These are phyloP conservation scores for Australoheros scitulus DNA, from an alignment of 2,113 vertebrate genomes.

Conservation along the genomic window DNA sequence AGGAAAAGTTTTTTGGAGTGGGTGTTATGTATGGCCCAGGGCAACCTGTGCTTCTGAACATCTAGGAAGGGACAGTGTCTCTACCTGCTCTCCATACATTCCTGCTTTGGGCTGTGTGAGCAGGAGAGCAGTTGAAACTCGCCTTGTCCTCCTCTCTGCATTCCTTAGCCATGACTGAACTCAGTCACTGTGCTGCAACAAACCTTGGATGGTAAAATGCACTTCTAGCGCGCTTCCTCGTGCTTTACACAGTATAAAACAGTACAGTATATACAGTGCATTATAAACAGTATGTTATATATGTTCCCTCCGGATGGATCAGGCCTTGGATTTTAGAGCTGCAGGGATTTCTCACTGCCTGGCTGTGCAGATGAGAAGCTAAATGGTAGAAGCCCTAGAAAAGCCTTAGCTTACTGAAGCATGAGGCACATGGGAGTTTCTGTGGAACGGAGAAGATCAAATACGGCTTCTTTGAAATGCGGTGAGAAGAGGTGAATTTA, in stretches of 20 bases:
- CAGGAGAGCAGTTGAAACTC: slow-evolving; percentile 71
- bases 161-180: slow-evolving; percentile 69
- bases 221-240: slow-evolving; percentile 38
- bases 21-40: slow-evolving; percentile 15
- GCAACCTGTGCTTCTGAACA: background rate
- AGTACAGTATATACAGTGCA: background rate
- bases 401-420: slow-evolving; percentile 39
- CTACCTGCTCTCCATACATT: slow-evolving; percentile 68
- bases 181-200: slow-evolving; percentile 46
- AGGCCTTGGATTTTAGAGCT: slow-evolving; percentile 20
- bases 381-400: slow-evolving; percentile 39
- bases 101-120: slow-evolving; percentile 57
- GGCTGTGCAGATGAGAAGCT: slow-evolving; percentile 53
- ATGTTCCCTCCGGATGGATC: background rate
- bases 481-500: slow-evolving; percentile 43
- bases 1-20: slow-evolving; percentile 17
- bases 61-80: slow-evolving; percentile 39
- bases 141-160: slow-evolving; percentile 58
- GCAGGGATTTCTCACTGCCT: slow-evolving; percentile 22
- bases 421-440: slow-evolving; percentile 40
- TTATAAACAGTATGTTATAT: background rate
- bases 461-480: slow-evolving; percentile 62
- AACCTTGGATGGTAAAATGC: slow-evolving; percentile 33
- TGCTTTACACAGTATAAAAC: background rate
- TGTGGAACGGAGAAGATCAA: slow-evolving; percentile 48